Conservation (phyloP, 2,113 vertebrate genomes). For the Xenopus borealis region DNA sequence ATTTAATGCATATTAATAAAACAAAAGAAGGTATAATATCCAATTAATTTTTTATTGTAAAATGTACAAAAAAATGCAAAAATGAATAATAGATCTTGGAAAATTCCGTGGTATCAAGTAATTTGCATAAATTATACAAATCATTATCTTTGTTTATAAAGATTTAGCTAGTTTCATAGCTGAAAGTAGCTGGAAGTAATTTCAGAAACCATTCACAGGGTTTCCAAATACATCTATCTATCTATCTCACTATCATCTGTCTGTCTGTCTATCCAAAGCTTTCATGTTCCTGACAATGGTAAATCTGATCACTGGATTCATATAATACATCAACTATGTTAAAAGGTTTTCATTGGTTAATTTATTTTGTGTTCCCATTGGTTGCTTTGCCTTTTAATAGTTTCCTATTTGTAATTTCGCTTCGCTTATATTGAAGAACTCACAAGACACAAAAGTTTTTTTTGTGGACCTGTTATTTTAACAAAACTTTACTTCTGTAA, state of each 20-base stretch:
- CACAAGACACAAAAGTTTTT: too few relatives aligned
- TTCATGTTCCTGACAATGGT: too few relatives aligned
- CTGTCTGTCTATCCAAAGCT: not conserved
- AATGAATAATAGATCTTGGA: slow-evolving; percentile 62
- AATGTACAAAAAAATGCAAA: slow-evolving; percentile 51
- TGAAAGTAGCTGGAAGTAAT: slow-evolving; percentile 39
- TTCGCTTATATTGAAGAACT: too few relatives aligned
- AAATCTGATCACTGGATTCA: too few relatives aligned
- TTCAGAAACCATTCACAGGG: not conserved
- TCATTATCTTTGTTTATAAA: slow-evolving; percentile 67
- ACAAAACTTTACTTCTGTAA: too few relatives aligned
- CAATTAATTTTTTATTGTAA: slow-evolving; percentile 58
- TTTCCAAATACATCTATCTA: not conserved
- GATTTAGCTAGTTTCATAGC: slow-evolving; percentile 57
- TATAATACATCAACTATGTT: too few relatives aligned
- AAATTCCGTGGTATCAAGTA: slow-evolving; percentile 57
- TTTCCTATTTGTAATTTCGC: too few relatives aligned
- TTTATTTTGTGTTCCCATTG: too few relatives aligned
- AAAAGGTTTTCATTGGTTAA: too few relatives aligned
- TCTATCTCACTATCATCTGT: not conserved
- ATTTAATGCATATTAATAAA: slow-evolving; percentile 48
- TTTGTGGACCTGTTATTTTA: too few relatives aligned
- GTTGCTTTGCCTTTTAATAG: too few relatives aligned
- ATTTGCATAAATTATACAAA: slow-evolving; percentile 68
- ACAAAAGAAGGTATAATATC: slow-evolving; percentile 54